A percentile compares a stretch with the other conserved stretches of the same genome.
phyloP scores from a whole-genome alignment of 1,140 invertebrate genomes.

The Conopomorpha cramerella region DNA sequence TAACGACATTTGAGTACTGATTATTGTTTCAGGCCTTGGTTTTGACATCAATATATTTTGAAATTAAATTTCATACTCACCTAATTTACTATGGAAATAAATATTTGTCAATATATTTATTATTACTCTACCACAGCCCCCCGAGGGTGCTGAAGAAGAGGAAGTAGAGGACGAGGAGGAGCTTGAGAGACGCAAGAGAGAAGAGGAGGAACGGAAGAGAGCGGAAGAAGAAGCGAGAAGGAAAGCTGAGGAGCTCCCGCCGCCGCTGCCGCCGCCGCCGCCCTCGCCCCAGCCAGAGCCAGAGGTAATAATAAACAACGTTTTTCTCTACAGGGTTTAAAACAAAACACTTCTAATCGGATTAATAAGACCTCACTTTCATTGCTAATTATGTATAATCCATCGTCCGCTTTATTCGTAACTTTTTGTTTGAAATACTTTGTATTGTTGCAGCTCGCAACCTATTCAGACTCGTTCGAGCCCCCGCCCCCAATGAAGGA shows the following conservation, averaged over 20 bases:
- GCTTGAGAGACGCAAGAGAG: slow-evolving; percentile 22
- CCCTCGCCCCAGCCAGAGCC: slow-evolving; percentile 37
- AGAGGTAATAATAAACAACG: too few species aligned
- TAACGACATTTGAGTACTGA: too few species aligned
- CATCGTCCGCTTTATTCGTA: not conserved
- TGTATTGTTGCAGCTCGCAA: slow-evolving; percentile 19
- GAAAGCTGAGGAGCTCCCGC: slow-evolving; percentile 38
- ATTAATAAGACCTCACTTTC: too few species aligned
- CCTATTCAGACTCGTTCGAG: too few species aligned
- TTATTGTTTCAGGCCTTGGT: too few species aligned
- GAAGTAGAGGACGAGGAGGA: slow-evolving; percentile 38
- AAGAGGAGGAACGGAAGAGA: slow-evolving; percentile 25
- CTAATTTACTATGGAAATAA: too few species aligned
- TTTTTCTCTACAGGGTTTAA: too few species aligned
- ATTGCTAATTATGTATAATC: too few species aligned
- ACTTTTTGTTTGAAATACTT: slow-evolving; percentile 4
- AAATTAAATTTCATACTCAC: too few species aligned
- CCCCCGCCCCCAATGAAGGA: slow-evolving; percentile 17
- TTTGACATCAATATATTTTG: too few species aligned
- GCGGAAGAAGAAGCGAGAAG: slow-evolving; percentile 37
- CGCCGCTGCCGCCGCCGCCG: slow-evolving; percentile 40
- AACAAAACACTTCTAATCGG: too few species aligned
- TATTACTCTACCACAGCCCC: too few species aligned
- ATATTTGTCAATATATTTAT: slow-evolving; percentile 1
- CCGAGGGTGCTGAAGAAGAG: slow-evolving; percentile 22